Conservation (phyloP, 2,113 vertebrate genomes). For the Rousettus leschenaultii region DNA sequence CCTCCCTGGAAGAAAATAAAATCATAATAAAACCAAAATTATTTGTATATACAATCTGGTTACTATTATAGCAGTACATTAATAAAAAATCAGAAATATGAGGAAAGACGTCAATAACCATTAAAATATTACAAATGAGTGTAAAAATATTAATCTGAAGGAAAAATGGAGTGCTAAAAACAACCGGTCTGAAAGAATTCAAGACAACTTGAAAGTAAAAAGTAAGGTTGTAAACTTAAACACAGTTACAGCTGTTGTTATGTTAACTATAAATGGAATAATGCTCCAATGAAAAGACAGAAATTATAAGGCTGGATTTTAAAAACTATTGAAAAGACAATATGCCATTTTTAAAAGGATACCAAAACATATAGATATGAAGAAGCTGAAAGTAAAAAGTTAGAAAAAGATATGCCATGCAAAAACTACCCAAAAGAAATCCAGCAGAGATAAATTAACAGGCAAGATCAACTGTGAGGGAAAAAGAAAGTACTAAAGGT, state of each 20-base stretch:
- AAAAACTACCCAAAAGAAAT: not conserved
- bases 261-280: not conserved
- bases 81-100: not conserved
- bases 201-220: not conserved
- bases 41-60: not conserved
- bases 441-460: not conserved
- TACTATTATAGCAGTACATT: not conserved
- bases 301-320: not conserved
- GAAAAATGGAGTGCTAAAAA: not conserved
- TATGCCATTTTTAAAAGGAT: not conserved
- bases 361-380: not conserved
- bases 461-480: not conserved
- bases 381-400: not conserved
- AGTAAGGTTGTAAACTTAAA: not conserved
- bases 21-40: not conserved
- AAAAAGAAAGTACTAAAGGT: not conserved
- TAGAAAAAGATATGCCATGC: not conserved
- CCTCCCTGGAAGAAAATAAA: not conserved
- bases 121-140: constrained; percentile 6
- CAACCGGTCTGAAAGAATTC: not conserved
- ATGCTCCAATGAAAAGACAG: not conserved
- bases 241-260: not conserved
- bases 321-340: not conserved
- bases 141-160: not conserved
- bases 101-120: not conserved